Conservation (phyloP, 2,113 vertebrate species). For the Ifrita kowaldi region DNA sequence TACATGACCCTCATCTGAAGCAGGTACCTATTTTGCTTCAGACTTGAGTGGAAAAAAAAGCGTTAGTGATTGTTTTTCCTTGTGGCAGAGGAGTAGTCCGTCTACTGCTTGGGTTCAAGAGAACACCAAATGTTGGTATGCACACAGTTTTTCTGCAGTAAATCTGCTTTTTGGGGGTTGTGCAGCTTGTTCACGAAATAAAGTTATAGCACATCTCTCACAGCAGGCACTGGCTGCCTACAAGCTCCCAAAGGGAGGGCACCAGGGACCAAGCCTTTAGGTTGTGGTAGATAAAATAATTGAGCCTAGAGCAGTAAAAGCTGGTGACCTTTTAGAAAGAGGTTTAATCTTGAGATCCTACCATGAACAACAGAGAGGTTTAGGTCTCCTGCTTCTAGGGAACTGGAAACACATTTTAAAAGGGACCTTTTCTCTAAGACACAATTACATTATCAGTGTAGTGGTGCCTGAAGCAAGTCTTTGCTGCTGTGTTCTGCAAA, state of each 20-base stretch:
- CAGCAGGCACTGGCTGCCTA: background rate
- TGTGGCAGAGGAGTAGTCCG: background rate
- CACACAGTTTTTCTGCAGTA: background rate
- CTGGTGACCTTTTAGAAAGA: background rate
- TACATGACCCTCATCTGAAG: fast-evolving
- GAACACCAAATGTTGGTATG: background rate
- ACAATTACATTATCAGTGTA: background rate
- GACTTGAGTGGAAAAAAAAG: background rate
- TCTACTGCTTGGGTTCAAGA: background rate
- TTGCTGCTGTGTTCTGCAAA: background rate
- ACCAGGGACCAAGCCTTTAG: background rate
- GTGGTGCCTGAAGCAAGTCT: background rate
- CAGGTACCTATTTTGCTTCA: background rate
- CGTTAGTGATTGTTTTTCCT: background rate
- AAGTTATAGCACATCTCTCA: background rate
- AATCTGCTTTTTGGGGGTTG: background rate
- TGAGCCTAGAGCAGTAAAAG: background rate
- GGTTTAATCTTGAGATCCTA: background rate
- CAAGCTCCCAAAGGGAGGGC: background rate
- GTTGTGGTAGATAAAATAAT: background rate
- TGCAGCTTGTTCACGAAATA: background rate
- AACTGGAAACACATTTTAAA: background rate
- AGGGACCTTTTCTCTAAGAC: background rate
- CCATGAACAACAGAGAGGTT: background rate
- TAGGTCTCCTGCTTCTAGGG: background rate